Percentiles rank a stretch among this genome's conserved stretches.
phyloP scores from a whole-genome alignment of 2,113 vertebrate genomes.

The Nibea albiflora region DNA sequence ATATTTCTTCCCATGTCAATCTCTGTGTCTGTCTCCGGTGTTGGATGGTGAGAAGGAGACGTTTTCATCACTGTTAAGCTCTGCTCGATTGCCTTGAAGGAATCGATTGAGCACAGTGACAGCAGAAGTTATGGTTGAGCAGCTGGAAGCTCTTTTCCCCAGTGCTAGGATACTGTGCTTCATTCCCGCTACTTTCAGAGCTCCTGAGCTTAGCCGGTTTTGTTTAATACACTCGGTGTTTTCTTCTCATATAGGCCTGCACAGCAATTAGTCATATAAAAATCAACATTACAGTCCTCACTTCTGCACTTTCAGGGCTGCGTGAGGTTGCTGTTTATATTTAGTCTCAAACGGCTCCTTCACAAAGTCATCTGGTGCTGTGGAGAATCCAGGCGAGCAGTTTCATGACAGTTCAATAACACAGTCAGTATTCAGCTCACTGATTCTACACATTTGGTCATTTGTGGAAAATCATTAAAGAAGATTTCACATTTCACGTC shows the following conservation, averaged over 20 bases:
- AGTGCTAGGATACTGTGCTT: not conserved
- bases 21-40: constrained; percentile 16
- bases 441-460: not conserved
- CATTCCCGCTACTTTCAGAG: constrained; percentile 12
- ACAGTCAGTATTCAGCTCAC: not conserved
- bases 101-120: constrained; percentile 39
- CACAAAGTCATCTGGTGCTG: not conserved
- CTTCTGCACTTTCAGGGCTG: constrained; percentile 1
- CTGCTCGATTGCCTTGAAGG: constrained; percentile 36
- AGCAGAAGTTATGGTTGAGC: constrained; percentile 42
- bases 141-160: constrained; percentile 22
- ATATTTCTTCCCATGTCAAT: constrained; percentile 24
- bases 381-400: not conserved
- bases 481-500: not conserved
- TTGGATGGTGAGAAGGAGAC: constrained; percentile 29
- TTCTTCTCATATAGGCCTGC: not conserved
- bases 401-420: not conserved
- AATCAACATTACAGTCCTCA: not conserved
- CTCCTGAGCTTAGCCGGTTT: not conserved
- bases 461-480: not conserved
- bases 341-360: constrained; percentile 8
- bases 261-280: constrained; percentile 19
- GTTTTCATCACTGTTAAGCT: constrained; percentile 43
- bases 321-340: constrained; percentile 13
- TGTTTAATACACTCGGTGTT: not conserved